Evolutionary conservation across 2,888 invertebrate species (phyloP).

Genomic region (Synergus japonicus): DNA sequence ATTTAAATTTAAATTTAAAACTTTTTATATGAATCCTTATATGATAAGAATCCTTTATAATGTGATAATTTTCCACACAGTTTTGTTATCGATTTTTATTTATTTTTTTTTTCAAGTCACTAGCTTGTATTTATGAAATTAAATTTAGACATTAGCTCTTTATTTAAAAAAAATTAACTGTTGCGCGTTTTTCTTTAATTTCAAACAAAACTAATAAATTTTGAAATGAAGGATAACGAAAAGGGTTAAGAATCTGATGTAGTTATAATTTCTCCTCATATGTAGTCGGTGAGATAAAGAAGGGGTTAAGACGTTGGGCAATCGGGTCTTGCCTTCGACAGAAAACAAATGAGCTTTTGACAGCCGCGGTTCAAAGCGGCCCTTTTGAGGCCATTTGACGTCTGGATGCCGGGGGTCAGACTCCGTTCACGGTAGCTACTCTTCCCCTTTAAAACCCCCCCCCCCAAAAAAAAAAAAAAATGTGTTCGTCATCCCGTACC

Average conservation of each 20-base stretch:
- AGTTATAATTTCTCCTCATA: slow-evolving; percentile 29
- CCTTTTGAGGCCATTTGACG: slow-evolving; percentile 62
- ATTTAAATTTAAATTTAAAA: no score
- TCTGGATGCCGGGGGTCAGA: slow-evolving; percentile 68
- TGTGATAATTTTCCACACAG: no score
- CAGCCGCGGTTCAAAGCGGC: slow-evolving; percentile 60
- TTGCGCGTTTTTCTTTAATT: neutral
- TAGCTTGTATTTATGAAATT: no score
- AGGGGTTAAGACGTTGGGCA: slow-evolving; percentile 33
- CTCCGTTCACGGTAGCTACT: slow-evolving; percentile 71
- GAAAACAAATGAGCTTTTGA: slow-evolving; percentile 74
- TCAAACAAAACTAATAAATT: neutral
- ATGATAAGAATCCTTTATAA: no score
- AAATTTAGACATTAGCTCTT: no score
- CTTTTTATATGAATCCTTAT: no score
- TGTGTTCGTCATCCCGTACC: slow-evolving; percentile 47
- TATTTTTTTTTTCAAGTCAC: no score
- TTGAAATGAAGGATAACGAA: neutral
- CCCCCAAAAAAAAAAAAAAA: slow-evolving; percentile 41
- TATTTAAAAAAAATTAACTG: no score
- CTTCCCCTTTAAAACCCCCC: slow-evolving; percentile 51
- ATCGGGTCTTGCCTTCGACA: slow-evolving; percentile 28
- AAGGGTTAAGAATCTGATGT: neutral
- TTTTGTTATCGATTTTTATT: no score
- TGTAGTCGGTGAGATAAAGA: slow-evolving; percentile 28